Evolutionary conservation across 30 jellyfish, hydroid and myxozoan genomes (phyloP).

Genomic region (Pelagia noctiluca): DNA sequence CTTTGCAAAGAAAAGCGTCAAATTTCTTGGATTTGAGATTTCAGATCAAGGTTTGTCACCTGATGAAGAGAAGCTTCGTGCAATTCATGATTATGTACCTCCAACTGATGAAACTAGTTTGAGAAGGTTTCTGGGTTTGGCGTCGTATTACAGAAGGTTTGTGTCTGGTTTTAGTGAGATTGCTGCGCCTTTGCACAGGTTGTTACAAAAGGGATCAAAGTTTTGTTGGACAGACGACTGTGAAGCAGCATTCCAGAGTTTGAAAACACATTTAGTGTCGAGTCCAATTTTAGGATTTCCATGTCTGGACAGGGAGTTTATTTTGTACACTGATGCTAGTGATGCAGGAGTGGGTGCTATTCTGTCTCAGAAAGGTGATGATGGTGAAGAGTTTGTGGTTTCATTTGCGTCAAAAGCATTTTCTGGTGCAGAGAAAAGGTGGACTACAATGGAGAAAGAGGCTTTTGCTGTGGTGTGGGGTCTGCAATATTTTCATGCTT

Average conservation of each 20-base stretch:
- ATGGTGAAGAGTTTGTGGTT: too few species aligned
- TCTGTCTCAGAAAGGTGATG: too few species aligned
- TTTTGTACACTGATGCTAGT: too few species aligned
- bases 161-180: not conserved
- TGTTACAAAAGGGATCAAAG: not conserved
- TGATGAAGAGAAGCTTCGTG: constrained; percentile 4
- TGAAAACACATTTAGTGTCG: not conserved
- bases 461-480: constrained; percentile 46
- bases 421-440: too few species aligned
- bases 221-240: constrained; percentile 23
- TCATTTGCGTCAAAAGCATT: too few species aligned
- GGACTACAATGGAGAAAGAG: constrained; percentile 2
- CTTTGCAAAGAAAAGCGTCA: constrained; percentile 3
- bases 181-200: constrained; percentile 33
- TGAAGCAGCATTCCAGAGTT: constrained; percentile 12
- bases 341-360: too few species aligned
- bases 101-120: not conserved
- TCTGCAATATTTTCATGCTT: constrained; percentile 45
- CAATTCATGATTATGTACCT: not conserved
- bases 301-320: too few species aligned
- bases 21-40: constrained; percentile 27
- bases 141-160: constrained; percentile 25
- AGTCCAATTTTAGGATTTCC: constrained; percentile 18
- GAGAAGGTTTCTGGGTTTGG: constrained; percentile 11
- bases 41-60: constrained; percentile 17